Evolutionary conservation across 1,140 invertebrate genomes (phyloP), one percentile per base, ranked within the genome.

Genomic region (Whitmania pigra): DNA sequence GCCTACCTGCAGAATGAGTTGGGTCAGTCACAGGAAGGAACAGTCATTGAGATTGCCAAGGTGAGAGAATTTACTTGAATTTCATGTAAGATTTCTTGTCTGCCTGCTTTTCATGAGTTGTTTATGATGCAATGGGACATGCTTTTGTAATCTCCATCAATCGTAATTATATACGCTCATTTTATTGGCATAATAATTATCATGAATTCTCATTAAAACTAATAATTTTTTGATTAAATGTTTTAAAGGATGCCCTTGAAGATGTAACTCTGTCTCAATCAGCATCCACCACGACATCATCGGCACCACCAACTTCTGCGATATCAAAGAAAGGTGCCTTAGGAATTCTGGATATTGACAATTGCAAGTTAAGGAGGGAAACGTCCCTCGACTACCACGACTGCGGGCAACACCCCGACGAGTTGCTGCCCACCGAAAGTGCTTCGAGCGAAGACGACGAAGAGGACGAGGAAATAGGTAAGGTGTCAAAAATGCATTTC

Each of bases 1-100:
- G 43, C 73, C 15, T 25, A 40, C n/a, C 22, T 73, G 22, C 73
- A 57, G 29, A 60, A 72, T 20, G 76, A 77, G 68, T 75, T 75
- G 31, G 68, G 70, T 13, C 72, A 72, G n/a, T 55, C 74, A 25
- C 72, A 72, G 49, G 53, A 74, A 13, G 43, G 43, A 72, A 76
- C 6, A 67, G 71, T 49, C 43, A 63, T 63, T 15, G 57, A 63
- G 29, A 63, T 63, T 25, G 57, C 22, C 22, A 63, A 63, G 57
- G 57, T 63, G 9, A 13, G 57, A 25, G 11, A 25, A 13, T 60
- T 60, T 2, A 25, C 25, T 3, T 57, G 20, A 4, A 25, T 63
- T 63, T 63, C 3, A 63, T 63, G 9, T 1, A 20, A 13, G 9
- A 63, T 63, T 63, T 22, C 9, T 57, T 9, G 54, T 36, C 6